Base-by-base conservation (phyloP, 2,113 vertebrate species). In the Clarias batrachus region DNA sequence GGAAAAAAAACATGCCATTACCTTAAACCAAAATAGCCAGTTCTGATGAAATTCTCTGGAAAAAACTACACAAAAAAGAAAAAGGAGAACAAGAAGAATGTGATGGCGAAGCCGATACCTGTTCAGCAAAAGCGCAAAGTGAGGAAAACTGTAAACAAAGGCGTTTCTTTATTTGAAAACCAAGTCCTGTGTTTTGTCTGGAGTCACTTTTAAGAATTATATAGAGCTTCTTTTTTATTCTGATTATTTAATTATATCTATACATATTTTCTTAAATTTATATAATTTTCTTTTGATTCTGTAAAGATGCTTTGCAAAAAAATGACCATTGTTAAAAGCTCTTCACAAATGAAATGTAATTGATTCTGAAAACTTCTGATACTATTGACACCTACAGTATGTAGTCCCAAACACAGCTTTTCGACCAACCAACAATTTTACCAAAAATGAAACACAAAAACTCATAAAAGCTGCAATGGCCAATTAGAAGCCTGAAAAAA, bases 131-230 rank as follows among this genome's bases (percentile, higher is more conserved):
- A 37, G 17, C 1, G 48, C 30, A 13, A 60, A 62, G 56, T 62
- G 19, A 81, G 21, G 78, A 23, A 13, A 81, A 62, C 4, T 62
- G 57, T 25, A 81, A 81, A 81, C 78, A 81, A 81, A 81, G 78
- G 78, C 19, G 78, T 80, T 80, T 59, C 78, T 80, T 80, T 80
- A 80, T 80, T 79, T 80, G 56, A 33, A 33, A 33, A 25, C 57
- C 41, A 62, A 12, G 56, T 62, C 57, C 21, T 41, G 33, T 37
- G 57, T 60, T 80, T 57, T 60, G 0, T 27, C 19, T 23, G 19
- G 12, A 5, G 19, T 23, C 11, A 62, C 62, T 30, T 12, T 27
- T 54, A 57, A 60, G 33, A 12, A 81, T 23, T 62, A 48, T 48
- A 8, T 48, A 48, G 6, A 41, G 41, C 41, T 41, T 41, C 4